phyloP scores from a whole-genome alignment of 2,888 invertebrate genomes.

The Cerceris rybyensis region DNA sequence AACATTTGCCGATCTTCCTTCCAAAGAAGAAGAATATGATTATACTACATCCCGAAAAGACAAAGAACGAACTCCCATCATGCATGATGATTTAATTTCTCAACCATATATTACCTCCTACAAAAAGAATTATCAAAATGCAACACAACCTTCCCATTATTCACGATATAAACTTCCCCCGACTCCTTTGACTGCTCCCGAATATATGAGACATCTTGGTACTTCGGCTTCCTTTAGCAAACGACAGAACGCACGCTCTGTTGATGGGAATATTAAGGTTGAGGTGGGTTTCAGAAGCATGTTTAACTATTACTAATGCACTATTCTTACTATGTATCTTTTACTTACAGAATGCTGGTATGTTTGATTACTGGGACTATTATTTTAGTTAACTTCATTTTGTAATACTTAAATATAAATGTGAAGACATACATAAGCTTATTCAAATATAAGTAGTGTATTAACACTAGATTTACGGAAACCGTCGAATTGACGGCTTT shows the following conservation, averaged over 20 bases:
- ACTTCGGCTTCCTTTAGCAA: slow-evolving; percentile 73
- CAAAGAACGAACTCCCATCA: slow-evolving; percentile 52
- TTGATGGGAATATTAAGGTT: slow-evolving; percentile 75
- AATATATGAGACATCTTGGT: slow-evolving; percentile 67
- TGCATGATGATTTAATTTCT: slow-evolving; percentile 61
- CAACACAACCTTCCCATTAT: slow-evolving; percentile 50
- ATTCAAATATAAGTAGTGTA: neutral
- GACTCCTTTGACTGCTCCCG: slow-evolving; percentile 77
- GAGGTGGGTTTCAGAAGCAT: slow-evolving; percentile 79
- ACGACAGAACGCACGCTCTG: slow-evolving; percentile 81
- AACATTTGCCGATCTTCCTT: slow-evolving; percentile 73
- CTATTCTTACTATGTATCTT: slow-evolving; percentile 14
- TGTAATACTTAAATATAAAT: too few species aligned
- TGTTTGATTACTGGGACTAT: slow-evolving; percentile 6
- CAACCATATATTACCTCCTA: slow-evolving; percentile 51
- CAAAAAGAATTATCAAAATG: slow-evolving; percentile 50
- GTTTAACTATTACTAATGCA: slow-evolving; percentile 56
- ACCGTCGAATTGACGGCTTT: too few species aligned
- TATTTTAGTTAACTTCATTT: too few species aligned
- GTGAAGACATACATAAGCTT: too few species aligned
- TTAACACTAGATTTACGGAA: too few species aligned
- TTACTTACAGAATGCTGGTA: slow-evolving; percentile 25
- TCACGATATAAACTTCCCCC: slow-evolving; percentile 77
- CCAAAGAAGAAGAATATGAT: slow-evolving; percentile 31
- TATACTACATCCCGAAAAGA: slow-evolving; percentile 34